Evolutionary conservation across 2,797 vertebrate species (phyloP).

Genomic region (Argya squamiceps): DNA sequence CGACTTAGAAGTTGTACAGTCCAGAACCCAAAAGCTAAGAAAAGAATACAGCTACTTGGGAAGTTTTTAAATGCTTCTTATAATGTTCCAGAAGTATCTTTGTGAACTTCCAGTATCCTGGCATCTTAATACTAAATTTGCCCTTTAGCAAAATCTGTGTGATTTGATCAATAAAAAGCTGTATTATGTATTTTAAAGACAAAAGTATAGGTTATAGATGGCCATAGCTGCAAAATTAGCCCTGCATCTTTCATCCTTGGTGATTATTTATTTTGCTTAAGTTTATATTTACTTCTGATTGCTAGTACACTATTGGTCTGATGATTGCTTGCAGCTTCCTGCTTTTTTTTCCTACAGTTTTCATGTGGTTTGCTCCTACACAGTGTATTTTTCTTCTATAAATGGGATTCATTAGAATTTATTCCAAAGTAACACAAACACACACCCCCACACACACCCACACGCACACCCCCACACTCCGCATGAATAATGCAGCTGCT

Average conservation of each 20-base stretch:
- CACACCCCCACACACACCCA: not conserved
- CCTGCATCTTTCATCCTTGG: not conserved
- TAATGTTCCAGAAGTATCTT: not conserved
- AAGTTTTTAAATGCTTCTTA: not conserved
- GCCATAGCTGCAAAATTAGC: not conserved
- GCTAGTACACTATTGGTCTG: not conserved
- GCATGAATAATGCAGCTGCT: not conserved
- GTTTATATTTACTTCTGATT: not conserved
- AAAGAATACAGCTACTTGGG: not conserved
- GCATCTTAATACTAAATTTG: not conserved
- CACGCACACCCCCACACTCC: not conserved
- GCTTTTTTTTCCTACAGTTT: not conserved
- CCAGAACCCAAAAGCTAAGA: not conserved
- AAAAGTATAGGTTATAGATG: not conserved
- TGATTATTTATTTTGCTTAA: not conserved
- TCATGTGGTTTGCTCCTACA: not conserved
- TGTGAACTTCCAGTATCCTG: not conserved
- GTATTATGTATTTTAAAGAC: not conserved
- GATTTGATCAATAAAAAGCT: not conserved
- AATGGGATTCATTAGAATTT: not conserved
- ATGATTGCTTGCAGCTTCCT: not conserved
- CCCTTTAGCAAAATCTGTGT: not conserved
- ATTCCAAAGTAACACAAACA: not conserved
- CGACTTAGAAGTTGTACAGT: not conserved
- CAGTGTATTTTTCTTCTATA: not conserved